Conservation (phyloP, 2,113 vertebrate species). For the Rhinogobius similis region DNA sequence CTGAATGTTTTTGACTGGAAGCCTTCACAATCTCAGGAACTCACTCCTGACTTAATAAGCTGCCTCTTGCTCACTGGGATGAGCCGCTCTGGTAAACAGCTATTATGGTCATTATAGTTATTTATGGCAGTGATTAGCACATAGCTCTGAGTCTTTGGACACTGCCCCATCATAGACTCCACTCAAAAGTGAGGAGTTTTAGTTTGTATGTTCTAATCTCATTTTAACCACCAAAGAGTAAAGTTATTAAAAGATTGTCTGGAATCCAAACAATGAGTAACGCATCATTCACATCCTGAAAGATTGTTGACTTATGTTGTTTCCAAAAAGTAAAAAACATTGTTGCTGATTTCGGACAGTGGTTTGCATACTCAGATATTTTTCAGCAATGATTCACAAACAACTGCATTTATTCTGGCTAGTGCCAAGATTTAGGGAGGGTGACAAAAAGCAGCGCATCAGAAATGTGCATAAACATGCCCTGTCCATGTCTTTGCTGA, state of each 20-base stretch:
- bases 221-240: conserved; percentile 6
- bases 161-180: conserved; percentile 10
- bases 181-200: conserved; percentile 3
- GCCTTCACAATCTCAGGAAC: neutral
- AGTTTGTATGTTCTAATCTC: conserved; percentile 33
- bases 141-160: conserved; percentile 27
- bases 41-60: conserved; percentile 37
- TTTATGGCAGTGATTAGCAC: conserved; percentile 52
- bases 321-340: neutral
- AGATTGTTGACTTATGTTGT: conserved; percentile 22
- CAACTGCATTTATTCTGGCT: neutral
- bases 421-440: too few species aligned
- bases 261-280: conserved; percentile 9
- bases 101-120: conserved; percentile 59
- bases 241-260: conserved; percentile 4
- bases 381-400: neutral
- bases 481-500: too few species aligned
- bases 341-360: neutral
- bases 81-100: conserved; percentile 55
- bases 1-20: conserved; percentile 14
- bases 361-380: neutral
- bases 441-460: too few species aligned
- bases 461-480: too few species aligned
- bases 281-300: conserved; percentile 17
- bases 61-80: conserved; percentile 11